Evolutionary conservation across 1,140 invertebrate genomes (phyloP), one percentile per base, ranked within the genome.

Genomic region (Aphis craccivora): DNA sequence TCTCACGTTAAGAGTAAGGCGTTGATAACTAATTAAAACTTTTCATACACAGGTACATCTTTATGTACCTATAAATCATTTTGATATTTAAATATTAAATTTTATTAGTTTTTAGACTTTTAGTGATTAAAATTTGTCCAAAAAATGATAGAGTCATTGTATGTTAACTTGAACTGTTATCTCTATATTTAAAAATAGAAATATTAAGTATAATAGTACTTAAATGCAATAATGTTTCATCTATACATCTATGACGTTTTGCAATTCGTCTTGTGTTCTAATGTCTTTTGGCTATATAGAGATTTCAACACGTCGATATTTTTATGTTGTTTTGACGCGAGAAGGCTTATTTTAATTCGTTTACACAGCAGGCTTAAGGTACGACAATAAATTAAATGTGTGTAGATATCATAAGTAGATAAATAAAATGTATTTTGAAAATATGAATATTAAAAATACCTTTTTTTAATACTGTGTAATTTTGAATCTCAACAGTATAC

Each of bases 11-110:
- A 89, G n/a, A 53, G n/a, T 89, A 20, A 37, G 48, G 45, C 35
- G 48, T 89, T 53, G 87, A 53, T 53, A 89, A 89, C 35, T 89
- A 89, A 89, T 89, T 89, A 89, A 89, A 89, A 89, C 48, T 89
- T 89, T 53, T 53, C 35, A 89, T n/a, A 53, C 4, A 89, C 48
- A 37, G 87, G 48, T 89, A 22, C 22, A 53, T 89, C 7, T 89
- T 37, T 35, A 43, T 40, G 37, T 30, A 86, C 25, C 25, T 25
- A 43, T 6, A 86, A 88, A 22, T 88, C 18, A 43, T 40, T 84
- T 84, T 43, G 0, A 25, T 84, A 43, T 40, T 40, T 84, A 40
- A 45, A 35, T 51, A 35, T 0, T 45, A 18, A 45, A 35, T 51
- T 48, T 0, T 45, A 18, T 86, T 43, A 25, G 43, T 86, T 86